Percentiles rank a stretch among this genome's conserved stretches.
Evolutionary conservation across 2,113 vertebrate genomes (phyloP).

Genomic region (Paradisaea rubra): DNA sequence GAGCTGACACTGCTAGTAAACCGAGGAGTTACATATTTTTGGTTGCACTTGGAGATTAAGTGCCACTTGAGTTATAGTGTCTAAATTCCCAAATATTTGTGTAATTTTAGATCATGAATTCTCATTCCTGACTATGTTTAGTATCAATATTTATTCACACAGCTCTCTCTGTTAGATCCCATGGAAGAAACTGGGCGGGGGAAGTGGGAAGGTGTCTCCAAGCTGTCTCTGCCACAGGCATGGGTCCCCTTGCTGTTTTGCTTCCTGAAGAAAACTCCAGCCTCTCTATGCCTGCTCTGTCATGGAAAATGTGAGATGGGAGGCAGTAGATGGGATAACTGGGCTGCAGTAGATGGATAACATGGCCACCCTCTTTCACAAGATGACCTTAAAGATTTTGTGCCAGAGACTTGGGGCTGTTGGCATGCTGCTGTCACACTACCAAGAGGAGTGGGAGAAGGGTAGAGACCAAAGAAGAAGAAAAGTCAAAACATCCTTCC

Average conservation of each 20-base stretch:
- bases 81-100: slow-evolving; percentile 52
- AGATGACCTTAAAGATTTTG: neutral
- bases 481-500: neutral
- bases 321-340: neutral
- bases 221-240: neutral
- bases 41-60: slow-evolving; percentile 48
- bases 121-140: slow-evolving; percentile 38
- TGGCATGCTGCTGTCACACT: rapidly evolving
- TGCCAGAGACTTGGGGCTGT: neutral
- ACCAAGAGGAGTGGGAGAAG: neutral
- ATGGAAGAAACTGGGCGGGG: neutral
- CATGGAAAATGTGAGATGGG: neutral
- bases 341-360: neutral
- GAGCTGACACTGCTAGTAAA: slow-evolving; percentile 25
- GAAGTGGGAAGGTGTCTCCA: neutral
- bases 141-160: slow-evolving; percentile 58
- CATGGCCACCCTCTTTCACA: neutral
- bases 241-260: neutral
- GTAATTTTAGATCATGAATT: slow-evolving; percentile 47
- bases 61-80: slow-evolving; percentile 42
- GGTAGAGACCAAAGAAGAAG: neutral
- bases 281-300: neutral
- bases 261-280: neutral
- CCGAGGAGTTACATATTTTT: neutral
- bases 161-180: slow-evolving; percentile 3